Base-by-base conservation (phyloP, 2,113 vertebrate genomes). In the Oryzias javanicus region DNA sequence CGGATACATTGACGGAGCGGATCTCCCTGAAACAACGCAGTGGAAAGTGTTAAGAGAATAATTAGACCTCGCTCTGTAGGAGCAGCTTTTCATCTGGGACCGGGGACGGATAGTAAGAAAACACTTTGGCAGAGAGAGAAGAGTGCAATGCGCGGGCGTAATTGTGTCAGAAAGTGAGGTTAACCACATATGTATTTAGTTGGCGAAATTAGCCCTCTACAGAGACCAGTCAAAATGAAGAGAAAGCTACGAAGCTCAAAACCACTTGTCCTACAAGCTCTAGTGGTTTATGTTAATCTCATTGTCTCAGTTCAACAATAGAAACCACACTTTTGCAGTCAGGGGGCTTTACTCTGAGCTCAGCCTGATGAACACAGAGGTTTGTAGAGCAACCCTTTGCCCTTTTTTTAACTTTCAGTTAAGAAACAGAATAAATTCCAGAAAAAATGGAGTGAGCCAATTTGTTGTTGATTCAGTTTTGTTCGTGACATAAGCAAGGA, bases 151-250 rank as follows among this genome's bases (percentile, higher is more conserved):
- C 50, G 65, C 70, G 66, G 72, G 78, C 18, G 68, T 81, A 81
- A 82, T 80, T 65, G 54, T 67, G 45, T 67, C 60, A 75, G 74
- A 84, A 81, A 85, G 71, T 60, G 76, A 82, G 80, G 87, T 86
- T 75, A 83, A 85, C 60, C 72, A 44, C 67, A 58, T 46, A 58
- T 12, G 15, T 61, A 54, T 78, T 71, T 67, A 71, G 42, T 41
- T 49, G 57, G 20, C 57, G 55, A 46, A 64, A 66, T 78, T 70
- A 70, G 56, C 46, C 40, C 48, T n/a, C 59, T 56, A 67, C 44
- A 40, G 62, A 69, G 58, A 67, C 65, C 50, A n/a, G 59, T 63
- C 60, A 44, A 51, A 65, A 60, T 67, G 16, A 79, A 64, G 35
- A 56, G 70, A 65, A 59, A 42, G 50, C 16, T 18, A 18, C 13